Conservation (phyloP, 2,797 vertebrate genomes). For the Vireo griseus region DNA sequence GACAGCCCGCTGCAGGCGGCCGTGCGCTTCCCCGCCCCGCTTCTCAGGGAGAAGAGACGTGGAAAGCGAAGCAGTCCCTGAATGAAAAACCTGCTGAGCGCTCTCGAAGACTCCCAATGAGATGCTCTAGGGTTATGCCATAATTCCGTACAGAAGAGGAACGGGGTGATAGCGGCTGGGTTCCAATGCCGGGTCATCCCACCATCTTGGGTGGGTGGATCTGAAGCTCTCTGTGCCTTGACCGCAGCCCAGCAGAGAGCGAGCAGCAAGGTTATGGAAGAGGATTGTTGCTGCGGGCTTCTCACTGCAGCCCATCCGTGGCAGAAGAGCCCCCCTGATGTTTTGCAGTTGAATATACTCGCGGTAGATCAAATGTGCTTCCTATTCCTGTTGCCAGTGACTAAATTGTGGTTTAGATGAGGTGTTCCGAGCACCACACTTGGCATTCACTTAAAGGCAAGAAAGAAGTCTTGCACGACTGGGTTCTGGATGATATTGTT, state of each 20-base stretch:
- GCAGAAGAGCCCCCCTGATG: too few relatives aligned
- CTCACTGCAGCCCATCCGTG: rapidly evolving
- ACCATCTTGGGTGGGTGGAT: neutral
- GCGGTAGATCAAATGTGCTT: neutral
- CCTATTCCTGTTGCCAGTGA: neutral
- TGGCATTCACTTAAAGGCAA: neutral
- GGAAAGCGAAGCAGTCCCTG: neutral
- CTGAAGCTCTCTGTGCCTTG: neutral
- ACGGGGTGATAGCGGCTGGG: neutral
- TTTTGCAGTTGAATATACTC: neutral
- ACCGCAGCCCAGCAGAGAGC: neutral
- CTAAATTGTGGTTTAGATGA: neutral
- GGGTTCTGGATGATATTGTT: rapidly evolving
- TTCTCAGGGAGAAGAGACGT: too few relatives aligned
- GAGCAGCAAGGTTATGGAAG: neutral
- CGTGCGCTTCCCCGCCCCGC: neutral
- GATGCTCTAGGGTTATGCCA: rapidly evolving
- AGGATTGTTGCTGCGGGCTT: neutral
- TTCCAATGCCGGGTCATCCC: neutral
- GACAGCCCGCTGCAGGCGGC: neutral
- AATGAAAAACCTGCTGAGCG: neutral
- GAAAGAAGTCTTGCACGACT: rapidly evolving
- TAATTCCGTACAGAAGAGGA: neutral
- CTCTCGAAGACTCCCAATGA: rapidly evolving
- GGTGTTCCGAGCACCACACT: rapidly evolving